These are phyloP conservation scores for Bombus haemorrhoidalis DNA, from an alignment of 1,140 invertebrate species.

Conservation along the genomic window DNA sequence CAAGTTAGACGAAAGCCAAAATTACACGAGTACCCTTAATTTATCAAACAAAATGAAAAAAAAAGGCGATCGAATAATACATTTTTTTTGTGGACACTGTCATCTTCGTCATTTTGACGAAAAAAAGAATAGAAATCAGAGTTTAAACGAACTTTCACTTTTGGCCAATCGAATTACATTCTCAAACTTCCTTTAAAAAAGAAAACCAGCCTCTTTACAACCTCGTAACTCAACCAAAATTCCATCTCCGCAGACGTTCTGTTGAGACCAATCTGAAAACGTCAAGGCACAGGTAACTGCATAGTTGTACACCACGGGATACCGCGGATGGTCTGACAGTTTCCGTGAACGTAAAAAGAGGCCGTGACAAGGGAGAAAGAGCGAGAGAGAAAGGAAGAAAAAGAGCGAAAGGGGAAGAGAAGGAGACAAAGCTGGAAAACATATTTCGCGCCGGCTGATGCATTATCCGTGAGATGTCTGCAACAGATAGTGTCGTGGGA, in stretches of 20 bases:
- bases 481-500: slow-evolving; percentile 66
- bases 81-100: no score
- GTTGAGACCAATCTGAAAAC: slow-evolving; percentile 6
- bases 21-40: background rate
- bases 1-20: background rate
- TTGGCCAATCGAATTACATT: no score
- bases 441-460: slow-evolving; percentile 64
- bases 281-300: background rate
- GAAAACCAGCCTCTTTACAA: background rate
- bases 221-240: background rate
- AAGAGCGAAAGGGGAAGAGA: background rate
- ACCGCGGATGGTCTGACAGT: slow-evolving; percentile 8
- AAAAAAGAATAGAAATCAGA: no score
- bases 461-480: slow-evolving; percentile 65
- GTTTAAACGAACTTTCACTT: background rate
- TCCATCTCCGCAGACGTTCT: background rate
- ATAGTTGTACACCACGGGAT: slow-evolving; percentile 1
- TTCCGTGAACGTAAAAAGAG: slow-evolving; percentile 25
- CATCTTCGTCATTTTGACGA: background rate
- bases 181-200: no score
- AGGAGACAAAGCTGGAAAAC: slow-evolving; percentile 35
- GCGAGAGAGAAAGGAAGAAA: background rate
- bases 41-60: no score
- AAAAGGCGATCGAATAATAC: no score
- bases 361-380: slow-evolving; percentile 13